These are phyloP conservation scores for Bucorvus abyssinicus DNA, from an alignment of 2,797 vertebrate genomes.

Conservation along the genomic window DNA sequence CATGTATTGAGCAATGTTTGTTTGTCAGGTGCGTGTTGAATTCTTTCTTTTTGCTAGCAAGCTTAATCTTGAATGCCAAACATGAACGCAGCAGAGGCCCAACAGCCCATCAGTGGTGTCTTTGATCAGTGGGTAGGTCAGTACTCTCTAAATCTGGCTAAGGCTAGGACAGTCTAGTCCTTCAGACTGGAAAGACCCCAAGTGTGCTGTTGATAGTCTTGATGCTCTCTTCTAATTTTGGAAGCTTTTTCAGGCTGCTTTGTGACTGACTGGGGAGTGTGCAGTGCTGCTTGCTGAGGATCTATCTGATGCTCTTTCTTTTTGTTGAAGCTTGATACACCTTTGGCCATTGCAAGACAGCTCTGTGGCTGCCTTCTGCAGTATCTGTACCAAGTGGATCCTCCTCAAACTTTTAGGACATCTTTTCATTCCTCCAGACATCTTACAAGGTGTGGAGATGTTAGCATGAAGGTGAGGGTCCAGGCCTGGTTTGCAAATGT, in stretches of 20 bases:
- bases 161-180: background rate
- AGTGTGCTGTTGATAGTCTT: background rate
- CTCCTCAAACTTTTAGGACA: conserved; percentile 16
- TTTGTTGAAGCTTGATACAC: conserved; percentile 15
- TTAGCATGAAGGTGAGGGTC: conserved; percentile 21
- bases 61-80: background rate
- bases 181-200: background rate
- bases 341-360: conserved; percentile 43
- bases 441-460: conserved; percentile 32
- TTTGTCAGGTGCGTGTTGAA: background rate
- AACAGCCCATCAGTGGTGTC: background rate
- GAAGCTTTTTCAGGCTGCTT: background rate
- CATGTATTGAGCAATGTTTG: background rate
- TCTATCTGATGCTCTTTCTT: conserved; percentile 17
- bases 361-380: conserved; percentile 46
- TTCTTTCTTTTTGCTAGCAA: background rate
- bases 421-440: conserved; percentile 27
- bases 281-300: conserved; percentile 12
- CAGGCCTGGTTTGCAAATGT: background rate
- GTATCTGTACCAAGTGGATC: background rate
- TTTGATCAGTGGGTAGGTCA: background rate
- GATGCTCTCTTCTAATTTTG: background rate
- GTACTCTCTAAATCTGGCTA: background rate
- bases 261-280: background rate
- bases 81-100: background rate